Base-by-base conservation (phyloP, 2,888 invertebrate species). In the Bugula neritina region DNA sequence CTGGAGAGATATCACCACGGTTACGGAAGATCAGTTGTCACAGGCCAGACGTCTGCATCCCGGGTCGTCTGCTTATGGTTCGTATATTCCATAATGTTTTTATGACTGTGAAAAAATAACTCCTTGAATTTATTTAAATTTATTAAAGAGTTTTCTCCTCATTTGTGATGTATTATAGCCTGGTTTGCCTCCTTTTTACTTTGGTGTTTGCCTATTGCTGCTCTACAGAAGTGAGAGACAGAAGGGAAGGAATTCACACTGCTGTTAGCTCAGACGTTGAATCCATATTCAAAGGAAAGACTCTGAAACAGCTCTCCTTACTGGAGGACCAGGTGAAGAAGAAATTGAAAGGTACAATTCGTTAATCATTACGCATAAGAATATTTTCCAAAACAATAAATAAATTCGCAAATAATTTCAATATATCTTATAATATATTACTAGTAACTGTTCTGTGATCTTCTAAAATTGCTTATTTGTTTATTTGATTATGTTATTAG, bases 1-100 rank as follows among this genome's bases (percentile, higher is more conserved):
- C 86, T 98, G 98, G 98, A 90, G 90, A 79, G 98, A 98, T 83
- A 93, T 98, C 80, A 92, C 93, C 72, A 92, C 93, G 54, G 95
- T 98, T 76, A 95, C 94, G 1, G 89, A 92, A 83, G 96, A 96
- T 84, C 96, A 97, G 85, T 86, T 82, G 2, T 89, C 90, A 80
- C 70, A 54, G 70, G 25, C 27, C 31, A 25, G 63, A 31, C 29
- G 63, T 27, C 27, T 31, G 25, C 63, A 63, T 10, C 63, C 63
- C 31, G 31, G 31, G 31, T 21, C 57, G 5, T 3, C 31, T 31
- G 27, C 31, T 31, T 57, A 57, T 57, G 57, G 55, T 17, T 55
- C 10, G 43, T 43, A 43, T 43, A 43, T 17, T 43, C 5, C 17
- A 43, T 17, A 43, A n/a, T n/a, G n/a, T n/a, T n/a, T n/a, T n/a